Conservation (phyloP, 1,140 invertebrate genomes). For the Leptopilina boulardi region DNA sequence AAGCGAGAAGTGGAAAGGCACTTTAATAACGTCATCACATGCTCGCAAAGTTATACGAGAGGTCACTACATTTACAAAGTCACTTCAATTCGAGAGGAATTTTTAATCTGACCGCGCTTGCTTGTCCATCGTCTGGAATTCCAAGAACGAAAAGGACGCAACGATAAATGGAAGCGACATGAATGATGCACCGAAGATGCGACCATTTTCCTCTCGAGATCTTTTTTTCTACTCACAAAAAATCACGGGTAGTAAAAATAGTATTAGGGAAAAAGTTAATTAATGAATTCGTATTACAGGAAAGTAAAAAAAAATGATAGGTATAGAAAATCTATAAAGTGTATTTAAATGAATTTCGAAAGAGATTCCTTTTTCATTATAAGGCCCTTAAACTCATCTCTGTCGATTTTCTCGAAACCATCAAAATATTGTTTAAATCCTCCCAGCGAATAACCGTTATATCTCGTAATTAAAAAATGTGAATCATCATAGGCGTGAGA, state of each 20-base stretch:
- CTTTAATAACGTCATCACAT: slow-evolving; percentile 9
- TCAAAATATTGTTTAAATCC: slow-evolving; percentile 11
- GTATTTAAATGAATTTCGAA: slow-evolving; percentile 7
- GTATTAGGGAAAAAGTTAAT: slow-evolving; percentile 52
- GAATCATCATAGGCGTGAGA: slow-evolving; percentile 5
- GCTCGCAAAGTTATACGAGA: slow-evolving; percentile 6
- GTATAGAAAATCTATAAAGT: not conserved
- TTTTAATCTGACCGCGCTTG: not conserved
- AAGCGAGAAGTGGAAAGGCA: not conserved
- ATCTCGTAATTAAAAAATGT: slow-evolving; percentile 19
- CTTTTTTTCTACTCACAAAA: not conserved
- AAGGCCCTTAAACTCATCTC: slow-evolving; percentile 9
- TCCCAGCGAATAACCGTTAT: not conserved
- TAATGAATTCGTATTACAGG: too few relatives aligned
- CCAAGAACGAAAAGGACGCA: not conserved
- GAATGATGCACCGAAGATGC: not conserved
- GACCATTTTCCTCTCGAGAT: not conserved
- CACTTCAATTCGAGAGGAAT: slow-evolving; percentile 2
- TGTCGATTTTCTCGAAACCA: slow-evolving; percentile 2
- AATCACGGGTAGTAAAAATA: not conserved
- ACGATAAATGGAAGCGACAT: not conserved
- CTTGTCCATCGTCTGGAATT: not conserved
- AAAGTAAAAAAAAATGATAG: slow-evolving; percentile 48
- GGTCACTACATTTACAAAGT: slow-evolving; percentile 16
- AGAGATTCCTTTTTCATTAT: slow-evolving; percentile 13